phyloP scores from a whole-genome alignment of 2,113 vertebrate species.

The Ranitomeya imitator region DNA sequence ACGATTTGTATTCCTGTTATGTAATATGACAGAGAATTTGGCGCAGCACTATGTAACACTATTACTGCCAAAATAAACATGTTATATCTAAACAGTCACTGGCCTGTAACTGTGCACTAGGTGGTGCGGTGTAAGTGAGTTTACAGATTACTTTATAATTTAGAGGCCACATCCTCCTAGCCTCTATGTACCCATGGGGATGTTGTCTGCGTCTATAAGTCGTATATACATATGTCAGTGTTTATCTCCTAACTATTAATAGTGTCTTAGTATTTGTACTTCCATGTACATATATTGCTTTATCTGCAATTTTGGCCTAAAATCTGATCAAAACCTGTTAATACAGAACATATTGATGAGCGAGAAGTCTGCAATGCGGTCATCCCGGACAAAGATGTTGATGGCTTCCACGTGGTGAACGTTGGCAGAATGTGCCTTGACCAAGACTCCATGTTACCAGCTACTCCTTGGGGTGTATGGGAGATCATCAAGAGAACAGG shows the following conservation, averaged over 20 bases:
- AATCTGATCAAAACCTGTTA: neutral
- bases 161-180: neutral
- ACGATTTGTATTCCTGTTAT: neutral
- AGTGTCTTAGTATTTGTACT: no score
- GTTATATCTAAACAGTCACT: neutral
- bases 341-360: conserved; percentile 89
- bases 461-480: conserved; percentile 94
- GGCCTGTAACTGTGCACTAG: neutral
- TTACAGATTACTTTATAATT: neutral
- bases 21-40: neutral
- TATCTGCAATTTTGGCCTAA: no score
- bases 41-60: no score
- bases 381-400: conserved; percentile 89
- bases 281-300: neutral
- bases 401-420: conserved; percentile 94
- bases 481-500: conserved; percentile 96
- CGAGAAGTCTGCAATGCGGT: conserved; percentile 91
- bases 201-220: no score
- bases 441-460: conserved; percentile 92
- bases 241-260: no score
- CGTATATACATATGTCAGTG: no score
- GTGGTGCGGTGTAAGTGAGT: neutral
- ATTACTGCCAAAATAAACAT: neutral
- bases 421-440: conserved; percentile 95
- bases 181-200: no score